Evolutionary conservation across 2,113 vertebrate genomes (phyloP).

Genomic region (Chaetura pelagica): DNA sequence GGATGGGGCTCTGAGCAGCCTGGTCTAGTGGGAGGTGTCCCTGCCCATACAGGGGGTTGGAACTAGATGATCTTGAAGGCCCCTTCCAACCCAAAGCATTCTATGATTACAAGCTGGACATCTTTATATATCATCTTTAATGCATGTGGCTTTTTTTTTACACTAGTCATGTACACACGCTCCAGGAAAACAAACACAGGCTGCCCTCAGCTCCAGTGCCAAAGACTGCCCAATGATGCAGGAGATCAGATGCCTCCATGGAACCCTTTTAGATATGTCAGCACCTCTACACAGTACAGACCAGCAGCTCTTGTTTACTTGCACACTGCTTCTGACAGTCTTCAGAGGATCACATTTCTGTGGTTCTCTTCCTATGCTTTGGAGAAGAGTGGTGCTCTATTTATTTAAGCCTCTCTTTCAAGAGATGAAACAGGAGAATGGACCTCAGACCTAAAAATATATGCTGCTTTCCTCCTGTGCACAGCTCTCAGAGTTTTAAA

Average conservation of each 20-base stretch:
- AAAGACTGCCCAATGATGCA: neutral
- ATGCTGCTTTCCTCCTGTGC: neutral
- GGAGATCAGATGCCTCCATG: neutral
- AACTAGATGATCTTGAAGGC: too few species aligned
- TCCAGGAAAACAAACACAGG: neutral
- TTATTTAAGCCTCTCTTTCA: conserved; percentile 27
- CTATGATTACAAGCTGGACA: neutral
- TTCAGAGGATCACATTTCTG: neutral
- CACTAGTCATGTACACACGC: neutral
- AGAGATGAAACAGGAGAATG: conserved; percentile 22
- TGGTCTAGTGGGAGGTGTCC: too few species aligned
- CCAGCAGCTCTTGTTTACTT: neutral
- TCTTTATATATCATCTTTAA: neutral
- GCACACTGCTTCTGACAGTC: neutral
- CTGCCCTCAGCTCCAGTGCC: neutral
- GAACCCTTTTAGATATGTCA: conserved; percentile 4
- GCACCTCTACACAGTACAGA: neutral
- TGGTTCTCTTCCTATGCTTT: neutral
- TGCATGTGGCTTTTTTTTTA: rapidly evolving
- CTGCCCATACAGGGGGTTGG: too few species aligned
- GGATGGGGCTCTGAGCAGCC: too few species aligned
- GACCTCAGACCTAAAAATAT: conserved; percentile 19
- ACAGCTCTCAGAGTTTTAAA: neutral
- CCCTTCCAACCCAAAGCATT: too few species aligned
- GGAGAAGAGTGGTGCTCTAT: neutral